These are phyloP conservation scores for Rhadina sibilatrix DNA, from an alignment of 2,113 vertebrate species.

Conservation along the genomic window DNA sequence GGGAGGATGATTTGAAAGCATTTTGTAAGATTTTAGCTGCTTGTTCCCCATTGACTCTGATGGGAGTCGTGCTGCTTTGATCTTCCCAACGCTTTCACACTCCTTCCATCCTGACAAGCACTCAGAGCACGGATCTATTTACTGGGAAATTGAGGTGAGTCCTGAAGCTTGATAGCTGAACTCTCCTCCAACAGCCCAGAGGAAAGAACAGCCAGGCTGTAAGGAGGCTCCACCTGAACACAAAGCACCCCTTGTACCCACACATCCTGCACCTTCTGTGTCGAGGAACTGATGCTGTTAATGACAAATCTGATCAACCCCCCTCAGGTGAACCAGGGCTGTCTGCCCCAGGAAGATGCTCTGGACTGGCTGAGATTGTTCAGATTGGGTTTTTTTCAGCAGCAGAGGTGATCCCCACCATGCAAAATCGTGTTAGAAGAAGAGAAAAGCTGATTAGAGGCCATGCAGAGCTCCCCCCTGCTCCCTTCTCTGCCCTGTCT, in stretches of 20 bases:
- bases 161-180: neutral
- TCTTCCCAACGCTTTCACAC: neutral
- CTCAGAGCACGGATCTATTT: neutral
- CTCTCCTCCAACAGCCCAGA: neutral
- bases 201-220: neutral
- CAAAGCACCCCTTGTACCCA: fast-evolving
- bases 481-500: neutral
- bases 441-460: neutral
- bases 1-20: neutral
- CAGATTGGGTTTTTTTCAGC: neutral
- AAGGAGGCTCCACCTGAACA: neutral
- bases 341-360: neutral
- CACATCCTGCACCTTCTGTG: fast-evolving
- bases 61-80: slow-evolving; percentile 27
- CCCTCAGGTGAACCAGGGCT: neutral
- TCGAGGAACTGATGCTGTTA: fast-evolving
- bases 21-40: slow-evolving; percentile 39
- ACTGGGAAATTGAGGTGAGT: neutral
- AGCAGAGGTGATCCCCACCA: neutral
- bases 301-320: neutral
- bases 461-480: neutral
- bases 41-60: slow-evolving; percentile 1
- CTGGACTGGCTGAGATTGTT: neutral
- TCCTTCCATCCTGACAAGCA: neutral
- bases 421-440: neutral